Evolutionary conservation across 2,888 invertebrate genomes (phyloP).

Genomic region (Deroplatys truncata): DNA sequence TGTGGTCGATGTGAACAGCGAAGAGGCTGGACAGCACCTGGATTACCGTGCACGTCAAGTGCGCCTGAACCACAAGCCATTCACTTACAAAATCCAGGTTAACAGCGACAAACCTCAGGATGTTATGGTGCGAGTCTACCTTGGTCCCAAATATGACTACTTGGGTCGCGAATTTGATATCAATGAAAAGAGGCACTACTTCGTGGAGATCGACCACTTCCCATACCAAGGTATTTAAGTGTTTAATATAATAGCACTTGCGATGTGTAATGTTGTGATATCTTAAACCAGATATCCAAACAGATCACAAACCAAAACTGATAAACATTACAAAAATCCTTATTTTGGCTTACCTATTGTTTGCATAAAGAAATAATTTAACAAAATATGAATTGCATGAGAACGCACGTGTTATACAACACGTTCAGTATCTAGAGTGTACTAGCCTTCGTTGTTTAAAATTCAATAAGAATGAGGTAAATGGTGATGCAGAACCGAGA

Average conservation of each 20-base stretch:
- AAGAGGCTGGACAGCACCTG: conserved; percentile 41
- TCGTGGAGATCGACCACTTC: conserved; percentile 62
- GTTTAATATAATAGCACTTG: not conserved
- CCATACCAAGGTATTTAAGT: conserved; percentile 45
- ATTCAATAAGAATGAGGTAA: no score
- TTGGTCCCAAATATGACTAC: conserved; percentile 66
- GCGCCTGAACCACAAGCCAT: conserved; percentile 62
- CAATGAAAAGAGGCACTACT: conserved; percentile 57
- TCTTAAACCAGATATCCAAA: no score
- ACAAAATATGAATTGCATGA: no score
- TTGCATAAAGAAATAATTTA: no score
- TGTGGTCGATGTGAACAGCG: conserved; percentile 47
- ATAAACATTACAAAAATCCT: no score
- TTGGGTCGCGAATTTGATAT: conserved; percentile 51
- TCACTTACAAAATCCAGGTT: conserved; percentile 54
- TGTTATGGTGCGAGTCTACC: conserved; percentile 60
- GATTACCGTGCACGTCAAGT: conserved; percentile 51
- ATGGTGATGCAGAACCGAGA: no score
- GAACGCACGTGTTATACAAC: no score
- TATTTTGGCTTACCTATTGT: no score
- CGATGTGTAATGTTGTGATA: no score
- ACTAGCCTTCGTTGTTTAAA: no score
- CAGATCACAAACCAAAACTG: no score
- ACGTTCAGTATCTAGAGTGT: no score
- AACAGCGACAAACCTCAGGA: conserved; percentile 54